Base-by-base conservation (phyloP, 2,888 invertebrate genomes). In the Neoascia interrupta region DNA sequence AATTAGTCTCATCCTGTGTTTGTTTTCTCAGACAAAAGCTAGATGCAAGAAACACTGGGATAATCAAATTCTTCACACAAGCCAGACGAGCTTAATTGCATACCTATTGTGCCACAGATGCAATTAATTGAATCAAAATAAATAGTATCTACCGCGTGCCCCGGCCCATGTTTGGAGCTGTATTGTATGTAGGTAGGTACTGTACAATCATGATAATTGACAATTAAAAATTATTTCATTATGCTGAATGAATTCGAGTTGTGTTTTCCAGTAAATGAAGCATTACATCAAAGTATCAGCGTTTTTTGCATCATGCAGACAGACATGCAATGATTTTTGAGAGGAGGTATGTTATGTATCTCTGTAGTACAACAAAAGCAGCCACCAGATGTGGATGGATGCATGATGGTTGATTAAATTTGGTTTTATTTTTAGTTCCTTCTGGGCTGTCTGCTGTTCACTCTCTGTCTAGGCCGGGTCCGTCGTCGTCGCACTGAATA, bases 211-310 rank as follows among this genome's bases (percentile, higher is more conserved):
- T 68, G 68, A 73, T 79, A 61, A 79, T 73, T 79, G 79, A 66
- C 79, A 79, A 73, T 79, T 79, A 73, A 79, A 79, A 73, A 79
- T 79, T 72, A 73, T 79, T 79, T 79, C 60, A 79, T 79, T 79
- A 73, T 66, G 61, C 54, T 73, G 66, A 73, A 68, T 79, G 61
- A 63, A 68, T 61, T 61, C 54, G 41, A 58, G 53, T 51, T 64
- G 73, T 66, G 73, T 68, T 79, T 66, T 72, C 54, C 79, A 73
- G 73, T 73, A 79, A 79, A 79, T 79, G 79, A 79, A 73, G 56
- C 79, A 68, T 28, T 66, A 68, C 54, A 73, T 79, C 66, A 79
- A 41, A 56, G 41, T 73, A 66, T 79, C 66, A 66, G 60, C 72
- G 72, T 51, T 31, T n/a, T n/a, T n/a, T n/a, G n/a, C n/a, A 56